Conservation (phyloP, 2,888 invertebrate genomes). For the Chouioia cunea region DNA sequence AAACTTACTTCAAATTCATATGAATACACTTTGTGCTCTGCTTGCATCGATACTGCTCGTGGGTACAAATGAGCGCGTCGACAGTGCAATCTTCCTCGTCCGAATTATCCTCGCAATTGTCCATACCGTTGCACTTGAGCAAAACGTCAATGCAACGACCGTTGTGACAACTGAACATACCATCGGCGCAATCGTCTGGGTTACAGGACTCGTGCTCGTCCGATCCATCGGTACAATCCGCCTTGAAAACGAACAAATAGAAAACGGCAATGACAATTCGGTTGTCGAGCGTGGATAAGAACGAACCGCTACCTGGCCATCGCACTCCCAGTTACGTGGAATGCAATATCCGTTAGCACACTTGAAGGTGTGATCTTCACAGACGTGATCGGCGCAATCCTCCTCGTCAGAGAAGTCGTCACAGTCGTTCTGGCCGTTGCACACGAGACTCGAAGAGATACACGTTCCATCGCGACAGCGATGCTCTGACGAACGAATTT, state of each 20-base stretch:
- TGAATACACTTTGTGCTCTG: conserved; percentile 58
- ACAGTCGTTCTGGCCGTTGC: conserved; percentile 84
- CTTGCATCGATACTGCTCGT: conserved; percentile 56
- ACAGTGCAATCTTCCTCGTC: conserved; percentile 71
- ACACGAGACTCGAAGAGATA: conserved; percentile 76
- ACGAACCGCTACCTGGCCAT: conserved; percentile 62
- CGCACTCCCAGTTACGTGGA: conserved; percentile 67
- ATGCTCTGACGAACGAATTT: conserved; percentile 60
- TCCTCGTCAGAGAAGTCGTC: conserved; percentile 80
- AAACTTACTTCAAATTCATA: conserved; percentile 52
- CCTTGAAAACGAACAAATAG: conserved; percentile 43
- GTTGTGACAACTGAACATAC: conserved; percentile 70
- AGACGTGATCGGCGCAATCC: conserved; percentile 66
- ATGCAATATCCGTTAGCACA: conserved; percentile 66
- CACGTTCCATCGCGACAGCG: conserved; percentile 80
- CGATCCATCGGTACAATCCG: conserved; percentile 62
- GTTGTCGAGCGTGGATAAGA: no score
- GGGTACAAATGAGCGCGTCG: conserved; percentile 49
- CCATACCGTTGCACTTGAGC: conserved; percentile 72
- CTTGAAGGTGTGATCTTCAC: conserved; percentile 56
- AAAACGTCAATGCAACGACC: conserved; percentile 72
- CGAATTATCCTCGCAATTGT: conserved; percentile 74
- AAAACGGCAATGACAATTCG: no score
- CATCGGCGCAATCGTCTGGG: conserved; percentile 55
- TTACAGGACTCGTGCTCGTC: conserved; percentile 61